Evolutionary conservation across 1,140 invertebrate genomes (phyloP).

Genomic region (Sinella curviseta): DNA sequence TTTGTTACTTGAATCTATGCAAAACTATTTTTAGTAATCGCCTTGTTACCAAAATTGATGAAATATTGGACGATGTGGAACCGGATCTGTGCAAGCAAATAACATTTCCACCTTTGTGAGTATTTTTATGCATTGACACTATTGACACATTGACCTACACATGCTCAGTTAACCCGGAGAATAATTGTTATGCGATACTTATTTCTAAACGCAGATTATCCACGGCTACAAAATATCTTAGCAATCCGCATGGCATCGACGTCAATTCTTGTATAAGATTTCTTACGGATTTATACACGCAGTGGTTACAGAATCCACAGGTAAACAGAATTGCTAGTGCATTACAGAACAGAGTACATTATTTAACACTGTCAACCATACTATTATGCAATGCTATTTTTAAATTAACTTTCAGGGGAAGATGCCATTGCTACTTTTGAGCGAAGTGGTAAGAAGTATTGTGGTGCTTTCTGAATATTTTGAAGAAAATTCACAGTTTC

Average conservation of each 20-base stretch:
- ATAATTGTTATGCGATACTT: too few relatives aligned
- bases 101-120: constrained; percentile 36
- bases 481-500: constrained; percentile 40
- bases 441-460: constrained; percentile 43
- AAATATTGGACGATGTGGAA: constrained; percentile 29
- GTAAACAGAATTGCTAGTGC: not conserved
- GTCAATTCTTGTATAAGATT: constrained; percentile 45
- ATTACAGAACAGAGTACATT: not conserved
- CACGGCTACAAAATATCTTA: constrained; percentile 18
- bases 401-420: constrained; percentile 35
- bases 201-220: constrained; percentile 28
- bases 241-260: constrained; percentile 41
- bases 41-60: constrained; percentile 30
- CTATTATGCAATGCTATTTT: not conserved
- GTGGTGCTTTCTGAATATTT: constrained; percentile 46
- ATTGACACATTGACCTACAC: too few relatives aligned
- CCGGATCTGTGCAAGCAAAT: constrained; percentile 36
- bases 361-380: not conserved
- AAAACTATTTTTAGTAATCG: not conserved
- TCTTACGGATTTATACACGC: constrained; percentile 44
- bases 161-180: too few relatives aligned
- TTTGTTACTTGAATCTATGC: constrained; percentile 21
- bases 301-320: constrained; percentile 47
- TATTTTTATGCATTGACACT: not conserved
- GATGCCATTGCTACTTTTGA: constrained; percentile 44